Percentiles rank a stretch among this genome's conserved stretches.
Evolutionary conservation across 1,140 invertebrate genomes (phyloP).

Genomic region (Dendrolimus kikuchii): DNA sequence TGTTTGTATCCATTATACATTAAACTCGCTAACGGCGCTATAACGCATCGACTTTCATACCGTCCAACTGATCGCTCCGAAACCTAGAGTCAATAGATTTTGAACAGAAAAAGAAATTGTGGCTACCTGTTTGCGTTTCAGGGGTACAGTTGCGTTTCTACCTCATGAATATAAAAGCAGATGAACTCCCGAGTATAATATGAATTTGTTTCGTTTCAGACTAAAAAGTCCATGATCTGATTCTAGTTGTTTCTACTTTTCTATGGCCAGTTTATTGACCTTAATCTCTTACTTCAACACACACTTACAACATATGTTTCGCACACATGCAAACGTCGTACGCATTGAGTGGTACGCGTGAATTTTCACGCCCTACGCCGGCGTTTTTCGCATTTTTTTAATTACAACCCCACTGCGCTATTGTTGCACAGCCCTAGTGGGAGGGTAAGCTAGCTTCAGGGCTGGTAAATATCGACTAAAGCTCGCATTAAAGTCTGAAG

Average conservation of each 20-base stretch:
- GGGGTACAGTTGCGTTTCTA: not conserved
- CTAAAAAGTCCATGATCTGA: too few species aligned
- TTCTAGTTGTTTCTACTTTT: too few species aligned
- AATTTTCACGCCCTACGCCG: conserved; percentile 46
- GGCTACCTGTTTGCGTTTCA: not conserved
- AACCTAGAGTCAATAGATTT: too few species aligned
- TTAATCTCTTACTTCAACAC: conserved; percentile 7
- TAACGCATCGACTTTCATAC: too few species aligned
- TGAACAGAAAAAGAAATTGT: too few species aligned
- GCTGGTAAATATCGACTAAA: conserved; percentile 10
- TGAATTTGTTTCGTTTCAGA: too few species aligned
- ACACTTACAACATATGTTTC: conserved; percentile 1
- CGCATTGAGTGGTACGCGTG: conserved; percentile 35
- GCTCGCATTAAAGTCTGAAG: not conserved
- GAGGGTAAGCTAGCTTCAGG: conserved; percentile 42
- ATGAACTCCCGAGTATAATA: too few species aligned
- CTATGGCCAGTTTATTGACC: not conserved
- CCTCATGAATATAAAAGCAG: conserved; percentile 3
- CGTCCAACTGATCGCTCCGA: too few species aligned
- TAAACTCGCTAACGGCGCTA: too few species aligned
- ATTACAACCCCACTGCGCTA: conserved; percentile 49
- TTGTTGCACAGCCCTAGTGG: conserved; percentile 39
- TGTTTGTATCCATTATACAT: too few species aligned
- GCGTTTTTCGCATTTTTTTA: conserved; percentile 43
- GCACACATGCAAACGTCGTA: conserved; percentile 8